phyloP scores from a whole-genome alignment of 2,113 vertebrate species.

The Phrynosoma platyrhinos region DNA sequence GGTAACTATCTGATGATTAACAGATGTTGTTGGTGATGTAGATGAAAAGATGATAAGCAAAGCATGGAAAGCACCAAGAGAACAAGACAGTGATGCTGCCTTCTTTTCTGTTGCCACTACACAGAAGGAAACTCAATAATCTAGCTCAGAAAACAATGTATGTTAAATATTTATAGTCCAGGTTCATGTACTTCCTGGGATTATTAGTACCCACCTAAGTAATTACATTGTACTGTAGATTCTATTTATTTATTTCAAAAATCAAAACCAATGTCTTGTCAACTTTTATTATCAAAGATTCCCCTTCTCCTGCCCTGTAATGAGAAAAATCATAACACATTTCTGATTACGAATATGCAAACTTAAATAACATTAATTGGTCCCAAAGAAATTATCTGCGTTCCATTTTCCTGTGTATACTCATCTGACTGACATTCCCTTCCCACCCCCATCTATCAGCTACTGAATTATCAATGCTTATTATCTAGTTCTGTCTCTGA shows the following conservation, averaged over 20 bases:
- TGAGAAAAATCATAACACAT: constrained; percentile 34
- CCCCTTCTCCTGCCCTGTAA: background rate
- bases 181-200: constrained; percentile 38
- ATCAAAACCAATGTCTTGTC: constrained; percentile 58
- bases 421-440: constrained; percentile 61
- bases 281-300: constrained; percentile 58
- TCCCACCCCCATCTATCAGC: constrained; percentile 50
- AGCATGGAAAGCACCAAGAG: background rate
- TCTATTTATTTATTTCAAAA: constrained; percentile 60
- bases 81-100: constrained; percentile 35
- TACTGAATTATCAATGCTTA: constrained; percentile 66
- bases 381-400: constrained; percentile 73
- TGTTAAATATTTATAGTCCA: constrained; percentile 66
- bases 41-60: background rate
- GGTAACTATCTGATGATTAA: background rate
- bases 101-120: constrained; percentile 31
- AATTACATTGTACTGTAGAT: constrained; percentile 46
- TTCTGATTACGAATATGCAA: constrained; percentile 60
- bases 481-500: constrained; percentile 60
- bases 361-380: constrained; percentile 70
- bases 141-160: constrained; percentile 52
- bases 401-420: constrained; percentile 54
- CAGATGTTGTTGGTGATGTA: background rate
- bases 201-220: constrained; percentile 56
- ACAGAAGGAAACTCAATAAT: constrained; percentile 34